Evolutionary conservation across 2,797 vertebrate species (phyloP).

Genomic region (Premnoplex brunnescens): DNA sequence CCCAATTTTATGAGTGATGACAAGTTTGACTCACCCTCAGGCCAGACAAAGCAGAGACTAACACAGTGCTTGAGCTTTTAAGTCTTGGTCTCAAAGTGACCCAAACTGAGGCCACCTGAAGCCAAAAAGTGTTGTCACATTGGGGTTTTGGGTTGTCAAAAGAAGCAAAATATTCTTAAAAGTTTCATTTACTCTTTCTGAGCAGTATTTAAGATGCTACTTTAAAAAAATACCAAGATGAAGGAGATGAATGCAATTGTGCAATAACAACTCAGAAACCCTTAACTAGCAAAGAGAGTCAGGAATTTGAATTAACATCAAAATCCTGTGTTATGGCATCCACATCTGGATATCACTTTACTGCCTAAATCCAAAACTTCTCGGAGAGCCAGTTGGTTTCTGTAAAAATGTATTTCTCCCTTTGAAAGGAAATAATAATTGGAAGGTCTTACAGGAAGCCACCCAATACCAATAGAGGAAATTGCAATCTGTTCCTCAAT

Average conservation of each 20-base stretch:
- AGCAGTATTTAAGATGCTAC: not conserved
- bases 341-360: constrained; percentile 61
- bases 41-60: not conserved
- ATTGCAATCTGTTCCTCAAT: constrained; percentile 64
- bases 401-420: constrained; percentile 57
- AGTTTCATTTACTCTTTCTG: not conserved
- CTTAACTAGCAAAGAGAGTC: not conserved
- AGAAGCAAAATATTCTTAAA: not conserved
- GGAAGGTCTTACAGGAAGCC: constrained; percentile 70
- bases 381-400: constrained; percentile 42
- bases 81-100: not conserved
- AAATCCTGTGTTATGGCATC: constrained; percentile 16
- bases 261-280: not conserved
- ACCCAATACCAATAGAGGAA: constrained; percentile 37
- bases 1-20: not conserved
- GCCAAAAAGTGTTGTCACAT: not conserved
- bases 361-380: constrained; percentile 29
- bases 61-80: not conserved
- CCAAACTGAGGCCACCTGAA: not conserved
- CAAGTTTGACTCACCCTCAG: not conserved
- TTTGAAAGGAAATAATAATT: constrained; percentile 64
- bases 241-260: not conserved
- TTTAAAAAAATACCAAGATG: not conserved
- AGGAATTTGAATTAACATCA: constrained; percentile 53
- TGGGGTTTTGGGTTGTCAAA: not conserved